Base-by-base conservation (phyloP, 2,888 invertebrate species). In the Himalopsyche tibetana region DNA sequence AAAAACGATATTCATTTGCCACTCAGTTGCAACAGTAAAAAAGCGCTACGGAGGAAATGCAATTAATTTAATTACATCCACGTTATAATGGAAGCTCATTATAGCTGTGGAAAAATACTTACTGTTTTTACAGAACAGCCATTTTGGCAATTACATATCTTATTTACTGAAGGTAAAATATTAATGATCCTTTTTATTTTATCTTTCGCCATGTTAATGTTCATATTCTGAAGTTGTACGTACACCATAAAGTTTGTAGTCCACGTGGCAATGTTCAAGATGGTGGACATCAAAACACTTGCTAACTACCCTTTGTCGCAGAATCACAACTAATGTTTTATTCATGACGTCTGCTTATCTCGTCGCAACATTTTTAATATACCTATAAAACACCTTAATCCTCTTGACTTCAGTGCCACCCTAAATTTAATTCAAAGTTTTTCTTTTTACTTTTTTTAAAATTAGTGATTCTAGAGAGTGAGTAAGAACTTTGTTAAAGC, bases 301-400 rank as follows among this genome's bases (percentile, higher is more conserved):
- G 36, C 15, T 74, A 38, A 15, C 36, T 74, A 38, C 36, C 11
- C 9, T 36, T 74, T 74, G 15, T 74, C 36, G 15, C 15, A 15
- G 38, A 74, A 74, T 74, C 74, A 74, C 74, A 38, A 74, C 74
- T 74, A 38, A 74, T 74, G 74, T 74, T 74, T 74, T 74, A 74
- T 74, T 74, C 74, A 74, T 36, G 36, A 15, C 74, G 36, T 36
- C 36, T 36, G 6, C 74, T 74, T 74, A 74, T 12, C 28, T 36
- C 28, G 74, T 74, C 74, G 36, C 74, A 74, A 74, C 74, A 74
- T 74, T 74, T 69, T 74, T 74, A 74, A 74, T 74, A 38, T 74
- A 9, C 38, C 74, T 38, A 38, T 74, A 38, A 74, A 74, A 74
- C 74, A 74, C 74, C 38, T 74, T 74, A 74, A 74, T 9, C 36